Evolutionary conservation across 2,797 vertebrate species (phyloP), one percentile per base, ranked within the genome.

Genomic region (Fringilla coelebs): DNA sequence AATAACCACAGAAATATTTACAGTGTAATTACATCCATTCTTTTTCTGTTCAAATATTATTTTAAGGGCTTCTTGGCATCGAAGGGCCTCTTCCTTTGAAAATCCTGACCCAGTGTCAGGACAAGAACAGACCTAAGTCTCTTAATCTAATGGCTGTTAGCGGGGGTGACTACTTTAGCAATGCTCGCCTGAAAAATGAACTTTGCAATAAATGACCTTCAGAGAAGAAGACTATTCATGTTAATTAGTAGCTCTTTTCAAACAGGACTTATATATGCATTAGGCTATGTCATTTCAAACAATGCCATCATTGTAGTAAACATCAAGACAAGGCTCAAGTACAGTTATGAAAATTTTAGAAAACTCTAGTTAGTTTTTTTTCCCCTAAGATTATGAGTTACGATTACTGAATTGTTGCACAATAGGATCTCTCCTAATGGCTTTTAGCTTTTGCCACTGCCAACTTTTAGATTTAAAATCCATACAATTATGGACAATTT

Each of bases 161-260:
- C 2, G 94, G 96, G 96, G 94, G 96, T 96, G 96, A 93, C 96
- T 97, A 96, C 96, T 98, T 97, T 95, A 97, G 96, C 68, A 83
- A 97, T 97, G 97, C 95, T 97, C 92, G 29, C 78, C 96, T 94
- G 85, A 95, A 97, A 97, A 97, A 98, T 97, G 97, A 98, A 98
- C 97, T 98, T 98, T 97, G 97, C 88, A 97, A 96, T 97, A 96
- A 98, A 97, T 61, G 98, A 98, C 98, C 98, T 98, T 98, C 98
- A 97, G 96, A 98, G 98, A 98, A 97, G 98, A 98, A 97, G 98
- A 98, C 97, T 98, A 98, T 99, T 99, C 99, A 99, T 98, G 98
- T 98, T 99, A 98, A 99, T 99, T 99, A 99, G 98, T 98, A 98
- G 98, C 98, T 98, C 98, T 98, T 98, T 98, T 98, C 98, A 98